Evolutionary conservation across 2,888 invertebrate genomes (phyloP).

Genomic region (Cephus runcator): DNA sequence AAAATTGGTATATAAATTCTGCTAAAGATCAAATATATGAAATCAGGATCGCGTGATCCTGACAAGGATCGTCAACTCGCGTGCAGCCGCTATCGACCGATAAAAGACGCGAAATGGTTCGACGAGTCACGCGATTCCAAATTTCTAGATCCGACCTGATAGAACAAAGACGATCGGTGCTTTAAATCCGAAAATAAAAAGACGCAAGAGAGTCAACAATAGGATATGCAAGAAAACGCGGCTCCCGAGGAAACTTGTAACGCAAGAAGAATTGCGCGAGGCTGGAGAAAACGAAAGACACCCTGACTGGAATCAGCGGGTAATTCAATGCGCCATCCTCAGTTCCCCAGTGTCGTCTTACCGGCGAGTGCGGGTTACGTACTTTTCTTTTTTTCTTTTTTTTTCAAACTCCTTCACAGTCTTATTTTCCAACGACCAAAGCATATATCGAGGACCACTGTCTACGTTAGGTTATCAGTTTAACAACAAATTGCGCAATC

Average conservation of each 20-base stretch:
- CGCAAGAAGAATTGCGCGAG: background rate
- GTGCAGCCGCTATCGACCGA: background rate
- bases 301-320: background rate
- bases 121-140: background rate
- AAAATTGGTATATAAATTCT: background rate
- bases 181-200: background rate
- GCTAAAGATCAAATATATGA: background rate
- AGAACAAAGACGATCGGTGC: background rate
- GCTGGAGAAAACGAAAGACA: background rate
- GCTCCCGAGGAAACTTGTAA: background rate
- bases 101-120: background rate
- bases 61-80: background rate
- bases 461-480: no score
- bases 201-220: background rate
- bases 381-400: background rate
- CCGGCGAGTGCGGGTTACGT: background rate
- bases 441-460: background rate
- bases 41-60: background rate
- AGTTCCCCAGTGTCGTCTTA: background rate
- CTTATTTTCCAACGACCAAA: background rate
- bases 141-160: background rate
- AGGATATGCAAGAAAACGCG: background rate
- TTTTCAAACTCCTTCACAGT: background rate
- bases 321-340: background rate
- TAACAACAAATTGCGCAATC: no score